Evolutionary conservation across 2,888 invertebrate species (phyloP).

Genomic region (Epinotia nisella): DNA sequence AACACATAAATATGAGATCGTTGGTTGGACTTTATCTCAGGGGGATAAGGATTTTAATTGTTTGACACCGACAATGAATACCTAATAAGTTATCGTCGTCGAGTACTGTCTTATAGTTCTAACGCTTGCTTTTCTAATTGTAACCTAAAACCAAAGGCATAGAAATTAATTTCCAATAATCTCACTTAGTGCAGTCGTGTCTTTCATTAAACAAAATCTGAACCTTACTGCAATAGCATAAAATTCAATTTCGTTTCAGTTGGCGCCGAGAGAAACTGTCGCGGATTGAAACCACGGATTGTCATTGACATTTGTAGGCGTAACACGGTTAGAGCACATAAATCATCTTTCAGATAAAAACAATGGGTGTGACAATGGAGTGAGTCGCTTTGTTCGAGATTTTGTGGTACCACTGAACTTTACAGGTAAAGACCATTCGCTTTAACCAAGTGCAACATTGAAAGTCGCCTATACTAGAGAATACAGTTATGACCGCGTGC

Average conservation of each 20-base stretch:
- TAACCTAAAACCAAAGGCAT: neutral
- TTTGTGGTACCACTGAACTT: slow-evolving; percentile 39
- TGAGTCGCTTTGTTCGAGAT: slow-evolving; percentile 50
- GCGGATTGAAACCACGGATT: slow-evolving; percentile 43
- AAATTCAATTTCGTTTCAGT: slow-evolving; percentile 20
- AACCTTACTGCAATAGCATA: slow-evolving; percentile 8
- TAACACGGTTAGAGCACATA: slow-evolving; percentile 53
- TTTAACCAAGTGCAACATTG: slow-evolving; percentile 10
- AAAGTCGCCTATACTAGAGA: no score
- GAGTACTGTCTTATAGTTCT: neutral
- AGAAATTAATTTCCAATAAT: slow-evolving; percentile 5
- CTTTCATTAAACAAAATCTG: neutral
- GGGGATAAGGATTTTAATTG: neutral
- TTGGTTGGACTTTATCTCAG: slow-evolving; percentile 1
- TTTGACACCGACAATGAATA: neutral
- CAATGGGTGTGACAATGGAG: slow-evolving; percentile 56
- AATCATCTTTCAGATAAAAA: slow-evolving; percentile 55
- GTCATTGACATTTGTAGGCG: slow-evolving; percentile 49
- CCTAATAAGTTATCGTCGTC: neutral
- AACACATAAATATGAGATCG: neutral
- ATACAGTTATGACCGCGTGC: no score
- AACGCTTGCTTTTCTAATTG: neutral
- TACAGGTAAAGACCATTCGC: slow-evolving; percentile 24
- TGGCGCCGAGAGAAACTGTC: slow-evolving; percentile 25
- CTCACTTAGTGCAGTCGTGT: neutral